Conservation (phyloP, 2,797 vertebrate genomes). For the Calcarius lapponicus region DNA sequence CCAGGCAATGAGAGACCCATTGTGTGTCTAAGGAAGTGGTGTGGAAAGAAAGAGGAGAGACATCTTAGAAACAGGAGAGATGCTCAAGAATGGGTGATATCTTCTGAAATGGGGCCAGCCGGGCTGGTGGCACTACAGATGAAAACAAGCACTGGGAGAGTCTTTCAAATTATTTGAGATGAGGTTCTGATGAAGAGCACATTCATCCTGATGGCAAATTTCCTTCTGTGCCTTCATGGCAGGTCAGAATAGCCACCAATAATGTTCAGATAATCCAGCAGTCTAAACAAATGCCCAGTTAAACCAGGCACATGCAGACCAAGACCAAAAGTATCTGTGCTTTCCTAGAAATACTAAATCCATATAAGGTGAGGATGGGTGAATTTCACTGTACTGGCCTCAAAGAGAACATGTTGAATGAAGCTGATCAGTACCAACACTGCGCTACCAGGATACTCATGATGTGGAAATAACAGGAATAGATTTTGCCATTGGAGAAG, state of each 20-base stretch:
- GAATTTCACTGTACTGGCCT: not conserved
- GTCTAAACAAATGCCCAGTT: not conserved
- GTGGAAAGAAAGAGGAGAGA: not conserved
- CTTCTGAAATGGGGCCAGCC: not conserved
- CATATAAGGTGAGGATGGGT: not conserved
- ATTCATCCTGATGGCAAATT: not conserved
- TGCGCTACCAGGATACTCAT: not conserved
- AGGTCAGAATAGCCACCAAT: not conserved
- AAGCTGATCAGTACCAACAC: not conserved
- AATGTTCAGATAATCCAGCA: not conserved
- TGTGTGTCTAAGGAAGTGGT: not conserved
- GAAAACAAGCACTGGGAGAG: not conserved
- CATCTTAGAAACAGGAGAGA: not conserved
- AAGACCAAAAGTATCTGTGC: not conserved
- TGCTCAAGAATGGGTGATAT: not conserved
- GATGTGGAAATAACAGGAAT: constrained; percentile 5
- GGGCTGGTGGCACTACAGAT: not conserved
- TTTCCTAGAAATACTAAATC: not conserved
- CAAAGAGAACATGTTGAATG: not conserved
- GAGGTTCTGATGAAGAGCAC: not conserved
- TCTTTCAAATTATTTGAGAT: not conserved
- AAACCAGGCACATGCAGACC: not conserved
- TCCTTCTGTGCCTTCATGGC: not conserved
- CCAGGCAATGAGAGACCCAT: not conserved
- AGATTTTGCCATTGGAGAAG: not conserved